Conservation (phyloP, 53 echinoderm and acorn worm genomes). For the Antedon mediterranea region DNA sequence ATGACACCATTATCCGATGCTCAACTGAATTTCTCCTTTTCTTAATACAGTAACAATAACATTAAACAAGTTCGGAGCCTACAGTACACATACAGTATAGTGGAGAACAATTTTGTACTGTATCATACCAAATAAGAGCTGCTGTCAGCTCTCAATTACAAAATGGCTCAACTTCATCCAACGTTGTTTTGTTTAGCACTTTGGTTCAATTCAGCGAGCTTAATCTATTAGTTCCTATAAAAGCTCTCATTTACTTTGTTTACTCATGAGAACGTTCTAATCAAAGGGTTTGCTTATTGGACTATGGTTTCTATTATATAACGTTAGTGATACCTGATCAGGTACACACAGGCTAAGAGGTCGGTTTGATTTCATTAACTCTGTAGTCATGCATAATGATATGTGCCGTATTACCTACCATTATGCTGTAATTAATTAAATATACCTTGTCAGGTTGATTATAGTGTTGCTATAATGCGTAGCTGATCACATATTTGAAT, state of each 20-base stretch:
- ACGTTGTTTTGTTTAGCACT: background rate
- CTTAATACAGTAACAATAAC: no score
- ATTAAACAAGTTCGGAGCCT: no score
- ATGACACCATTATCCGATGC: no score
- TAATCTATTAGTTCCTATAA: background rate
- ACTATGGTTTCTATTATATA: background rate
- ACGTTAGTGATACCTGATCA: background rate
- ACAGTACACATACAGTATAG: no score
- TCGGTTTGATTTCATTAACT: background rate
- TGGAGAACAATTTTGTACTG: no score
- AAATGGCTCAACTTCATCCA: background rate
- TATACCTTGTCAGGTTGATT: no score
- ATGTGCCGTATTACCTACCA: background rate
- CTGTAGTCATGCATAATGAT: background rate
- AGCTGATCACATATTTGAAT: no score
- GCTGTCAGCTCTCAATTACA: background rate
- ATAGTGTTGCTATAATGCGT: no score
- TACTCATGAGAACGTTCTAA: background rate
- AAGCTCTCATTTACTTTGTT: background rate
- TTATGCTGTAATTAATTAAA: background rate
- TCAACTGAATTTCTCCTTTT: no score
- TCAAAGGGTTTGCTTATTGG: background rate
- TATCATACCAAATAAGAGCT: no score
- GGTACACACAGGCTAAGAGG: background rate
- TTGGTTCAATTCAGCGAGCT: background rate